These are phyloP conservation scores for Drosophila burlai DNA, from an alignment of 1,140 invertebrate genomes.

Conservation along the genomic window DNA sequence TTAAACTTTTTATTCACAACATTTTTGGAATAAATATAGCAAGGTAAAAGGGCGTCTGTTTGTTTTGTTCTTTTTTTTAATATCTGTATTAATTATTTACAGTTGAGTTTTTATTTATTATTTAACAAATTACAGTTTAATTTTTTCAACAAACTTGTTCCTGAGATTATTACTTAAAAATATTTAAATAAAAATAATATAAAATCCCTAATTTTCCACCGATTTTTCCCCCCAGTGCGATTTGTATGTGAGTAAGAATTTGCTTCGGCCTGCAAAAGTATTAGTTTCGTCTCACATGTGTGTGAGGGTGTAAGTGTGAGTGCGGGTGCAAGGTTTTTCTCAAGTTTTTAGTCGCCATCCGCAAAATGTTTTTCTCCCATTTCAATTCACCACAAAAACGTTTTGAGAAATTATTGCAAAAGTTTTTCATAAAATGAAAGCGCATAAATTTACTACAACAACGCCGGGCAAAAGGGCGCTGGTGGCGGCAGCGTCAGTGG, in stretches of 20 bases:
- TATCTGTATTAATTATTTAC: no score
- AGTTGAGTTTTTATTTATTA: no score
- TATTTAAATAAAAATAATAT: neutral
- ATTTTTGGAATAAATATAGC: no score
- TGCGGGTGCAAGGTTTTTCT: slow-evolving; percentile 74
- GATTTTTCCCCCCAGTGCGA: neutral
- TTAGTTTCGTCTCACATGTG: slow-evolving; percentile 58
- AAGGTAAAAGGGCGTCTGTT: no score
- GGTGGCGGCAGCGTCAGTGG: neutral
- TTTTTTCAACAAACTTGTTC: neutral
- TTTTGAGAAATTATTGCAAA: slow-evolving; percentile 85
- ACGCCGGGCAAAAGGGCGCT: slow-evolving; percentile 3
- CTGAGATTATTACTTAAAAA: neutral
- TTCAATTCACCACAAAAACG: slow-evolving; percentile 85
- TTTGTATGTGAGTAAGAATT: slow-evolving; percentile 34
- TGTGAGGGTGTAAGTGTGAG: slow-evolving; percentile 39
- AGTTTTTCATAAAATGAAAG: slow-evolving; percentile 85
- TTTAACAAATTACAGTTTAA: no score
- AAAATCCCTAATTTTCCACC: neutral
- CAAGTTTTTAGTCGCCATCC: slow-evolving; percentile 85
- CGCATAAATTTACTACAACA: slow-evolving; percentile 83
- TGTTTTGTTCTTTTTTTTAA: no score
- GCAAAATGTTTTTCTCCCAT: slow-evolving; percentile 85
- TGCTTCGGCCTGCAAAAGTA: slow-evolving; percentile 48
- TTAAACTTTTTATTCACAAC: no score